Percentiles rank a stretch among this genome's conserved stretches.
phyloP scores from a whole-genome alignment of 2,797 vertebrate genomes.

The Rhincodon typus region DNA sequence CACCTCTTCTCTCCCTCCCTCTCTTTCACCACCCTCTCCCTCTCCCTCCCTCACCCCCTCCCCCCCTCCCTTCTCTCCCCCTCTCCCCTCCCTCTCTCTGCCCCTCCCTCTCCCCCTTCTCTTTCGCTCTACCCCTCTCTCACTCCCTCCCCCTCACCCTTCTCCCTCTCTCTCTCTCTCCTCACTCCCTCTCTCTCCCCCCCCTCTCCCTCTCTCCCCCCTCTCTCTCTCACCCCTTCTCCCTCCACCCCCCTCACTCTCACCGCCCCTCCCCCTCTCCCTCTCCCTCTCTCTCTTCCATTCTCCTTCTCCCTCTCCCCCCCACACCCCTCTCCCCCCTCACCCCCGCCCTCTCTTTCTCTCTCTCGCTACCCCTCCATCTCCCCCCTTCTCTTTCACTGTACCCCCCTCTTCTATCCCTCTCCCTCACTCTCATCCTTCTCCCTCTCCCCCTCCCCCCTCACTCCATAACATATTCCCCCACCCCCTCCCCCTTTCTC shows the following conservation, averaged over 20 bases:
- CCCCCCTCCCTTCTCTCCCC: neutral
- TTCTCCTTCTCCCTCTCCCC: neutral
- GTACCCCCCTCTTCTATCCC: neutral
- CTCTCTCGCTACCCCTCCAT: neutral
- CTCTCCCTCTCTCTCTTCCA: too few relatives aligned
- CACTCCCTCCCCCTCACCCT: too few relatives aligned
- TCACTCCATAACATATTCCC: neutral
- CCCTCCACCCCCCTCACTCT: neutral
- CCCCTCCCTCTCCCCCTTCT: neutral
- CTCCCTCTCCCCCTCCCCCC: neutral
- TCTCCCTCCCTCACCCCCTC: too few relatives aligned
- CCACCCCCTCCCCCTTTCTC: neutral
- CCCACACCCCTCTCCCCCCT: too few relatives aligned
- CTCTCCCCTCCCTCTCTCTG: neutral
- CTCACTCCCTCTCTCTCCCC: too few relatives aligned
- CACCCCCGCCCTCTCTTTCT: too few relatives aligned
- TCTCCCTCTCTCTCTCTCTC: neutral
- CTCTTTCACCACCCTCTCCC: neutral
- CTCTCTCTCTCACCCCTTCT: neutral
- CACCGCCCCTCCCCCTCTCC: neutral
- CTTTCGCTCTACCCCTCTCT: too few relatives aligned
- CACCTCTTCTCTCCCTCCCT: neutral
- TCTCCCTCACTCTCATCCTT: neutral
- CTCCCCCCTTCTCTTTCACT: too few relatives aligned
- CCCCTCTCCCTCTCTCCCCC: too few relatives aligned